A percentile compares a stretch with the other conserved stretches of the same genome.
Evolutionary conservation across 1,140 invertebrate genomes (phyloP).

Genomic region (Trichogramma pretiosum): DNA sequence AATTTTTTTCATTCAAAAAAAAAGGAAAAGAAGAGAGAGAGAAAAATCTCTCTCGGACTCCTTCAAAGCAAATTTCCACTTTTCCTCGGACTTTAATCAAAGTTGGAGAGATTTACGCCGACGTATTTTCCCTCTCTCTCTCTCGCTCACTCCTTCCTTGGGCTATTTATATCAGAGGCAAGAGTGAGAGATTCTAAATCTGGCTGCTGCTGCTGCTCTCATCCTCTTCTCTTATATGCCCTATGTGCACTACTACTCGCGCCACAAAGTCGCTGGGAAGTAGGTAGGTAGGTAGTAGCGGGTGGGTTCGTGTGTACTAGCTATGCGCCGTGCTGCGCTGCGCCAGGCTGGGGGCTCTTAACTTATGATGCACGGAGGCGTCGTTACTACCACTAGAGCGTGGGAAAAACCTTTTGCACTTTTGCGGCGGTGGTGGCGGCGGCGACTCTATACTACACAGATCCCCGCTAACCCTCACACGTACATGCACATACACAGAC

Average conservation of each 20-base stretch:
- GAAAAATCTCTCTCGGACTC: too few species aligned
- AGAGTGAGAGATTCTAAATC: constrained; percentile 7
- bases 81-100: constrained; percentile 5
- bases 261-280: too few species aligned
- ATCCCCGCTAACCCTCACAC: background rate
- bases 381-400: constrained; percentile 27
- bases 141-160: background rate
- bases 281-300: too few species aligned
- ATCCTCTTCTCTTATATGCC: background rate
- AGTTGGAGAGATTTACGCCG: constrained; percentile 4
- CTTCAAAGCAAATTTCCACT: constrained; percentile 4
- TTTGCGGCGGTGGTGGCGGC: too few species aligned
- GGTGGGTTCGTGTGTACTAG: background rate
- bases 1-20: too few species aligned
- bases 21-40: too few species aligned
- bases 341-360: constrained; percentile 8
- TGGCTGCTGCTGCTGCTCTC: constrained; percentile 1
- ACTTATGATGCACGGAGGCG: constrained; percentile 26
- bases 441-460: too few species aligned
- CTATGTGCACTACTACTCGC: too few species aligned
- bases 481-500: background rate
- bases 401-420: constrained; percentile 13
- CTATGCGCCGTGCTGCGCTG: constrained; percentile 1
- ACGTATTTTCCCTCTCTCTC: background rate
- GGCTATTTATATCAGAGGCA: constrained; percentile 4